Evolutionary conservation across 2,113 vertebrate genomes (phyloP), one percentile per base, ranked within the genome.

Genomic region (Odontophorus gujanensis): DNA sequence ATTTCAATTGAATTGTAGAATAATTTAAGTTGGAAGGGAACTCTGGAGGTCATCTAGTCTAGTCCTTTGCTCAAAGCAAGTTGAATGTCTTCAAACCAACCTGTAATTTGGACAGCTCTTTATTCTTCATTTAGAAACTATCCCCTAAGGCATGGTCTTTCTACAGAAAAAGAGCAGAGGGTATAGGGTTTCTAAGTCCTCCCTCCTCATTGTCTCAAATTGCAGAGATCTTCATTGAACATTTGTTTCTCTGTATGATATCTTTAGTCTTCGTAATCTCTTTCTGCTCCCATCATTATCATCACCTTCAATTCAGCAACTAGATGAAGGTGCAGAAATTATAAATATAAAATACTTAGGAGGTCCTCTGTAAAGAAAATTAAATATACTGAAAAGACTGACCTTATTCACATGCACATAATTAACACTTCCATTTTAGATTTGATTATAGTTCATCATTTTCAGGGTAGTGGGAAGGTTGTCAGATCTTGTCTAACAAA

Each of bases 271-370:
- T 72, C 24, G 4, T 65, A 43, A 91, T 61, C 16, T 79, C 51
- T 81, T 57, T 48, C 21, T 61, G 36, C 75, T 86, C 36, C 96
- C 30, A 30, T 78, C 28, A 81, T 84, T 72, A 92, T 22, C 40
- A 85, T 51, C 67, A 72, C 24, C 55, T 83, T 20, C 47, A 83
- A 74, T 47, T 82, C 28, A 55, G 47, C 82, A 83, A 79, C 85
- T 85, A 87, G 26, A 73, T 57, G n/a, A 89, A 89, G 30, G 53
- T 45, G 34, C 8, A 88, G 48, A 92, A 93, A 90, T 81, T 88
- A 88, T 55, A 95, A 80, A 89, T 48, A 82, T 42, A 92, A 95
- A 90, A 65, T 81, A 90, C 78, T 94, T 90, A 93, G 18, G 38
- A 84, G 72, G 36, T 42, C 7, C 53, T 30, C 81, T 69, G 25